Percentiles rank a stretch among this genome's conserved stretches.
phyloP scores from a whole-genome alignment of 2,797 vertebrate species.

The Sebastes itinus region DNA sequence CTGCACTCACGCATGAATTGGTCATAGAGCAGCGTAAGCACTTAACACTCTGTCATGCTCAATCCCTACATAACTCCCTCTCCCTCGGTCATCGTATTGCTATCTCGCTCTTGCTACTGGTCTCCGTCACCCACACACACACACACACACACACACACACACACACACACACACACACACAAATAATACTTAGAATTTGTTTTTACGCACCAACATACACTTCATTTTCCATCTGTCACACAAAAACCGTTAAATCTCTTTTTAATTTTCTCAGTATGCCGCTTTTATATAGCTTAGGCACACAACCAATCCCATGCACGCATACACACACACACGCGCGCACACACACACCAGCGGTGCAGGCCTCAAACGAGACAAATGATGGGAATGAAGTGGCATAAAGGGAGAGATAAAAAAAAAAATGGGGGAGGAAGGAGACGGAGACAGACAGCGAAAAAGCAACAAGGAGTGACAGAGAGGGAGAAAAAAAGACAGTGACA shows the following conservation, averaged over 20 bases:
- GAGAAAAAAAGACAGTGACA: constrained; percentile 9
- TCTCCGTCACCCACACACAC: background rate
- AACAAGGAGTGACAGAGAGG: constrained; percentile 36
- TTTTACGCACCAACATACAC: constrained; percentile 46
- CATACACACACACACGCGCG: background rate
- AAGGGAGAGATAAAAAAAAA: constrained; percentile 44
- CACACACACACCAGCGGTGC: background rate
- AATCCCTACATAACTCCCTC: background rate
- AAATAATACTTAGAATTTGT: constrained; percentile 38
- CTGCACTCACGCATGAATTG: constrained; percentile 15
- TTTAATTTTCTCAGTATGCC: constrained; percentile 70
- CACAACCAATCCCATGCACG: constrained; percentile 36
- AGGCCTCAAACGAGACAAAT: constrained; percentile 48
- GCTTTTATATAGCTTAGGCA: constrained; percentile 53
- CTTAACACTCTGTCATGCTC: constrained; percentile 8
- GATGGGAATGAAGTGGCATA: constrained; percentile 58
- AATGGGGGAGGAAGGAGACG: constrained; percentile 32
- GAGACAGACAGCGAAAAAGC: constrained; percentile 38
- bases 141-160: background rate
- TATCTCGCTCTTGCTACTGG: background rate
- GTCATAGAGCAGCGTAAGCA: background rate
- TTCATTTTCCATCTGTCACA: constrained; percentile 67
- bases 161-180: background rate
- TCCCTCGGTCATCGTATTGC: background rate
- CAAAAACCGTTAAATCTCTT: constrained; percentile 67